Conservation (phyloP, 2,888 invertebrate species). For the Onthophagus sagittarius region DNA sequence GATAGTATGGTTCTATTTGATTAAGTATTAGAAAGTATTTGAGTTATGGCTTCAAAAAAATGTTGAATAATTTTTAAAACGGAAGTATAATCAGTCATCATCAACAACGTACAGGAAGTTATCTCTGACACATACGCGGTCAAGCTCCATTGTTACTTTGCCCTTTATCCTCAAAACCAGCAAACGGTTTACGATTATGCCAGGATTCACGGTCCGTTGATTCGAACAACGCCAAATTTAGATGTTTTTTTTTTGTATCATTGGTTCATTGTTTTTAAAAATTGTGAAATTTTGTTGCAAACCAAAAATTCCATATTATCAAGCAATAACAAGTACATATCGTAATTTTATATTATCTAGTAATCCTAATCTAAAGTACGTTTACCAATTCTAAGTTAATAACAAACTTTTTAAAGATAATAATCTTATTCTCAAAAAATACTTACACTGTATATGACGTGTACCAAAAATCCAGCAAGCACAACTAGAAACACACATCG, state of each 20-base stretch:
- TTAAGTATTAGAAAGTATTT: background rate
- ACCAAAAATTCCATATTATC: constrained; percentile 9
- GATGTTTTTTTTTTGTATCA: constrained; percentile 24
- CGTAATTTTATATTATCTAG: background rate
- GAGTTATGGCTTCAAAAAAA: no score
- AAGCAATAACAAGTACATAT: no score
- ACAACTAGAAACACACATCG: constrained; percentile 32
- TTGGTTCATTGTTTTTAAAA: constrained; percentile 20
- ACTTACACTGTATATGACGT: constrained; percentile 41
- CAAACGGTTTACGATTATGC: constrained; percentile 26
- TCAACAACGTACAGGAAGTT: constrained; percentile 20
- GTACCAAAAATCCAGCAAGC: constrained; percentile 40
- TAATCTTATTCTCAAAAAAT: background rate
- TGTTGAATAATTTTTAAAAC: constrained; percentile 10
- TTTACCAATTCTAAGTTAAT: background rate
- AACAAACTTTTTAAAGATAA: no score
- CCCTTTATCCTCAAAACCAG: constrained; percentile 24
- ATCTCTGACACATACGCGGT: constrained; percentile 14
- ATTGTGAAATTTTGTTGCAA: constrained; percentile 17
- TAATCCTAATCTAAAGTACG: background rate
- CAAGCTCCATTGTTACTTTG: constrained; percentile 20
- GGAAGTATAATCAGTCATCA: constrained; percentile 21
- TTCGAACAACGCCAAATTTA: constrained; percentile 35
- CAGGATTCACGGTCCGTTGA: constrained; percentile 38
- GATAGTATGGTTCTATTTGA: background rate